phyloP scores from a whole-genome alignment of 2,113 vertebrate genomes.

The Ptyas mucosa region DNA sequence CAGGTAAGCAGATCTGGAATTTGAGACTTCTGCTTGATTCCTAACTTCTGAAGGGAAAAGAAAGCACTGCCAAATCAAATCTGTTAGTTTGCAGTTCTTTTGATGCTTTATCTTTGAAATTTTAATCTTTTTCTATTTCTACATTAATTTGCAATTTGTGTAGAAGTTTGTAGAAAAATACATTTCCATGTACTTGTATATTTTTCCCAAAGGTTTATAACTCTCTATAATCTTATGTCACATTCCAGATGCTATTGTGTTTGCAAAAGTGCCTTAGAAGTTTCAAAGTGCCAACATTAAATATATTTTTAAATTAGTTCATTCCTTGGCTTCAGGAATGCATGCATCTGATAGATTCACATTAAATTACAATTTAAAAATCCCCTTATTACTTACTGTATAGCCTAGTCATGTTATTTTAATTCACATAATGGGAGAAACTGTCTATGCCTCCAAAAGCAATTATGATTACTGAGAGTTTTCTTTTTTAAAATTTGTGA shows the following conservation, averaged over 20 bases:
- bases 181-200: not conserved
- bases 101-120: not conserved
- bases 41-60: not conserved
- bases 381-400: not conserved
- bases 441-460: not conserved
- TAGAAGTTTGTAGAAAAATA: not conserved
- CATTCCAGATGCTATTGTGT: not conserved
- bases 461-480: not conserved
- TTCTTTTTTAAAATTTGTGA: not conserved
- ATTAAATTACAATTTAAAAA: not conserved
- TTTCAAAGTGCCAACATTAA: not conserved
- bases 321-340: not conserved
- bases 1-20: constrained; percentile 58
- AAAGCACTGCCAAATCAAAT: not conserved
- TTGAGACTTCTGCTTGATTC: not conserved
- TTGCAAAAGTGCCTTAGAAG: not conserved
- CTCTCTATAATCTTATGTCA: not conserved
- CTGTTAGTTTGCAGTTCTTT: not conserved
- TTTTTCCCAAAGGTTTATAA: not conserved
- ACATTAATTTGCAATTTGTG: not conserved
- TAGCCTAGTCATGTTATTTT: not conserved
- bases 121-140: not conserved
- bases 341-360: not conserved
- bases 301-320: not conserved
- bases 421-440: not conserved